Evolutionary conservation across 2,888 invertebrate genomes (phyloP).

Genomic region (Axea sp.): DNA sequence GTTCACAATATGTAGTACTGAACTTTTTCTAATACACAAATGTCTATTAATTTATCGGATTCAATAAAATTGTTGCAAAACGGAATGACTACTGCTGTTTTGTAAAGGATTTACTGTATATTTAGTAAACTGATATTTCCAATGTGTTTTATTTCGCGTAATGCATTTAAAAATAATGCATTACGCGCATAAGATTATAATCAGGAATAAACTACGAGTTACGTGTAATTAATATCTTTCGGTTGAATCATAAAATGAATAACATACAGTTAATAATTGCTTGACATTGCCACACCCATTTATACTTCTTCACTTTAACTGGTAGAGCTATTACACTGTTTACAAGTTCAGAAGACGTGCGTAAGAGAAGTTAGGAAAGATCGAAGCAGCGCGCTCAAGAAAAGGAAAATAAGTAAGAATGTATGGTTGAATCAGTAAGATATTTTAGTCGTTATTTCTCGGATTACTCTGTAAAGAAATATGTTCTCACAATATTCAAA

Average conservation of each 20-base stretch:
- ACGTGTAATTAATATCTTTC: too few species aligned
- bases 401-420: constrained; percentile 37
- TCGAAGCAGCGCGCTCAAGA: constrained; percentile 27
- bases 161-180: background rate
- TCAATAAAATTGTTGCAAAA: too few species aligned
- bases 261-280: constrained; percentile 9
- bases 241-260: background rate
- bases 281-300: constrained; percentile 30
- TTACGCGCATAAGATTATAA: background rate
- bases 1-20: too few species aligned
- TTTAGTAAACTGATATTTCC: too few species aligned
- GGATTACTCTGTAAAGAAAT: constrained; percentile 30
- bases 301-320: constrained; percentile 35
- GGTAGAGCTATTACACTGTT: constrained; percentile 46
- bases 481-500: constrained; percentile 4
- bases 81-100: too few species aligned
- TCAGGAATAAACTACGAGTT: too few species aligned
- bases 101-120: too few species aligned
- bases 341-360: constrained; percentile 46
- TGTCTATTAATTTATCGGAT: too few species aligned
- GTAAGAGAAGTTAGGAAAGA: constrained; percentile 35
- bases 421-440: constrained; percentile 33
- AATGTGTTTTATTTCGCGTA: too few species aligned
- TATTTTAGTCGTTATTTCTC: constrained; percentile 19
- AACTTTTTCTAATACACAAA: too few species aligned